Evolutionary conservation across 92 coral and sea anemone species (phyloP), one percentile per base, ranked within the genome.

Genomic region (Epizoanthus scotinus): DNA sequence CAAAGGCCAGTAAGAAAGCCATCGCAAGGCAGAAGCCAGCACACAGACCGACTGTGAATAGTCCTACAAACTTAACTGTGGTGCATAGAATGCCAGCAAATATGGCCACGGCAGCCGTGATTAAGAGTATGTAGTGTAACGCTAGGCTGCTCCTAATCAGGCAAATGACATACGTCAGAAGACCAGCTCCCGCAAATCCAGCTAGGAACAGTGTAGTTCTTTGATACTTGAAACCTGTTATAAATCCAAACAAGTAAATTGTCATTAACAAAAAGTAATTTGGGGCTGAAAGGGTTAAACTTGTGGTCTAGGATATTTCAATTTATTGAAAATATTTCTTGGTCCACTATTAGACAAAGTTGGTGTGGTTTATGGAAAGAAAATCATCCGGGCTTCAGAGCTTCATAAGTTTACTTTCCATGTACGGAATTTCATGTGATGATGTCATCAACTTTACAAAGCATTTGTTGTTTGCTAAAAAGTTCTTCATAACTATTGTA

Each of bases 41-140:
- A 49, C 84, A 79, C 18, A 95, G 88, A 17, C 99, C 99, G 17
- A 91, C 58, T 15, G 87, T 53, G 66, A 95, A 95, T 12, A 91
- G 93, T 78, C 99, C 99, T 55, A 97, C 94, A 78, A 91, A 95
- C 71, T 87, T 71, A 1, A 95, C 91, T 21, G 98, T 95, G 15
- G 99, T 93, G 70, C 99, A 93, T 31, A 95, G 91, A 72, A 95
- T 95, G 44, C 98, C 97, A 17, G 84, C 89, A 87, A 95, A 95
- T 71, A 89, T 83, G 18, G 88, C 98, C 0, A 95, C 87, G 7
- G 99, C 94, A 14, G 90, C 98, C 18, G 98, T 93, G 22, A 95
- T 95, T 17, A 95, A 82, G 54, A 95, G 89, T n/a, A 90, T 70
- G 50, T 92, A 92, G 44, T 87, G 86, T 15, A 94, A n/a, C 13